A percentile compares a stretch with the other conserved stretches of the same genome.
Conservation (phyloP, 2,888 invertebrate genomes). For the Cetonia aurata region DNA sequence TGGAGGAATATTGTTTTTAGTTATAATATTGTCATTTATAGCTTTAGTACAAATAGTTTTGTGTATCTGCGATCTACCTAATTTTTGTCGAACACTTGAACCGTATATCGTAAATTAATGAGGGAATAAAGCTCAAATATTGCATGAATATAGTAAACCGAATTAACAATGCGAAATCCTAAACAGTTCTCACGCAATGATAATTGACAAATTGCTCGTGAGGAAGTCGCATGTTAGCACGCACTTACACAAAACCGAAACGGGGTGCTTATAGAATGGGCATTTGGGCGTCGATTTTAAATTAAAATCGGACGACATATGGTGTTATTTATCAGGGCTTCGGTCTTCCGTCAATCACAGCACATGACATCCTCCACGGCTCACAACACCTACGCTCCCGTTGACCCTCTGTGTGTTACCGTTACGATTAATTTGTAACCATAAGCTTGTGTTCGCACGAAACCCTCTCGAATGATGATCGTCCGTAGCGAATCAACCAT, state of each 20-base stretch:
- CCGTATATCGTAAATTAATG: too few relatives aligned
- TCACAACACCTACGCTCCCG: conserved; percentile 15
- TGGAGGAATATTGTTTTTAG: too few relatives aligned
- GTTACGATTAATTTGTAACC: conserved; percentile 38
- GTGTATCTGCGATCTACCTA: too few relatives aligned
- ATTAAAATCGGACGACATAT: conserved; percentile 44
- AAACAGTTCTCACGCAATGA: conserved; percentile 27
- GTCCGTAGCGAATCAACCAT: conserved; percentile 55
- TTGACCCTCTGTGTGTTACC: not conserved
- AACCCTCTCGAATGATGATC: conserved; percentile 50
- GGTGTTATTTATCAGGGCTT: conserved; percentile 55
- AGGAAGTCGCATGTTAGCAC: conserved; percentile 37
- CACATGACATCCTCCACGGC: conserved; percentile 55
- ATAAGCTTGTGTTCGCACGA: conserved; percentile 55
- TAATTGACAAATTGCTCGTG: conserved; percentile 37
- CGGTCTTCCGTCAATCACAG: conserved; percentile 63
- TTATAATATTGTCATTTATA: too few relatives aligned
- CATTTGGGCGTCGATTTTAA: conserved; percentile 29
- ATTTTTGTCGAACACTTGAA: too few relatives aligned
- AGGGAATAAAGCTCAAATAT: not conserved
- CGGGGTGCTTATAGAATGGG: not conserved
- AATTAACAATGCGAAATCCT: conserved; percentile 12
- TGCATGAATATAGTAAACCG: not conserved
- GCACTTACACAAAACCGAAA: conserved; percentile 16
- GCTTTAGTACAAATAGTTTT: too few relatives aligned